Evolutionary conservation across 1,140 invertebrate genomes (phyloP), one percentile per base, ranked within the genome.

Genomic region (Trachymyrmex septentrionalis): DNA sequence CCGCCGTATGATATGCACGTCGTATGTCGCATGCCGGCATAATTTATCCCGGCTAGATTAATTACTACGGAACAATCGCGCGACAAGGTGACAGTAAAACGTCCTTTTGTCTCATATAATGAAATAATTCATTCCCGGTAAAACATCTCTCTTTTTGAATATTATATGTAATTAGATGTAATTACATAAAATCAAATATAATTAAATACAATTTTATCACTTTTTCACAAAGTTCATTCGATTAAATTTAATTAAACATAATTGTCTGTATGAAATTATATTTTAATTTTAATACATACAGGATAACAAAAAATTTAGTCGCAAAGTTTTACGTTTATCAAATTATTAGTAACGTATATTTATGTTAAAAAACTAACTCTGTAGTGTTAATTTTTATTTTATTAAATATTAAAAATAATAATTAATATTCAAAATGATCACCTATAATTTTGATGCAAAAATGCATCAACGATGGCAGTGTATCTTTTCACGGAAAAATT

Each of bases 1-100:
- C 53, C 50, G 27, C 50, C 34, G 59, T 63, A 53, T 81, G 80
- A 84, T 73, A 63, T 48, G 55, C 53, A 44, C n/a, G 55, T 73
- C 80, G 80, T 59, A 55, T 50, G 30, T 63, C 34, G 21, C 10
- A 9, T 38, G 19, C 21, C 38, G 48, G 30, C 30, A 67, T 57
- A 66, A 76, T 77, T 86, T 69, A 78, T 66, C 44, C 38, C 27
- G 7, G n/a, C 38, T 44, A 5, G 57, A 72, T 53, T 72, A 85
- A 67, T 76, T 82, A 82, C 24, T 48, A 24, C 48, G 27, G 27
- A 44, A 55, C 63, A 55, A 84, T 50, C 24, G 53, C 44, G 55
- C 69, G 69, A 84, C 69, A 69, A 59, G 55, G 38, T 12, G 59
- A 75, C 69, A 57, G 38, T 48, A 34, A 24, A 38, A 34, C 30